phyloP scores from a whole-genome alignment of 2,888 invertebrate genomes.

The Fragum whitleyi region DNA sequence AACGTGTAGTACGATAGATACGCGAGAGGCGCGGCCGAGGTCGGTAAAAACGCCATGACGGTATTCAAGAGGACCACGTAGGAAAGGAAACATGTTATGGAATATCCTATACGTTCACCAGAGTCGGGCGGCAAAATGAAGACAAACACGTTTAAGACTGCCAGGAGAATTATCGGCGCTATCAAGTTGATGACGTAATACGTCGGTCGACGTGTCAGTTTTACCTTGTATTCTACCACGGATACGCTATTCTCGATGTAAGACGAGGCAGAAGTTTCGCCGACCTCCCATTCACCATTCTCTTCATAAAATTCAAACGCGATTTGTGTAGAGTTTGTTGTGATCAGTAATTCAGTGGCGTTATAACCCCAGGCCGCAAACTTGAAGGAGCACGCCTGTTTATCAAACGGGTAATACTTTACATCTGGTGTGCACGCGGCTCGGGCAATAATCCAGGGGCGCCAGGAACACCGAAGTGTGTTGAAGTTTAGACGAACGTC shows the following conservation, averaged over 20 bases:
- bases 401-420: conserved; percentile 50
- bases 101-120: conserved; percentile 55
- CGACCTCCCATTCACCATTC: conserved; percentile 42
- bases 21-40: conserved; percentile 47
- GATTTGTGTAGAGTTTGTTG: background rate
- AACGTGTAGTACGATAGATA: conserved; percentile 59
- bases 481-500: conserved; percentile 30
- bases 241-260: conserved; percentile 22
- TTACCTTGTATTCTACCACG: conserved; percentile 31
- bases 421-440: conserved; percentile 41
- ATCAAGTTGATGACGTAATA: conserved; percentile 47
- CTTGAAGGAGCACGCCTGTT: conserved; percentile 39
- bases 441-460: conserved; percentile 37
- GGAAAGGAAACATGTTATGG: conserved; percentile 58
- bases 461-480: conserved; percentile 33
- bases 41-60: conserved; percentile 49
- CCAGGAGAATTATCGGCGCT: conserved; percentile 34
- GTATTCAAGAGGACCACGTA: conserved; percentile 57
- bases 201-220: conserved; percentile 28
- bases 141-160: conserved; percentile 41
- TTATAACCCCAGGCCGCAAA: conserved; percentile 42
- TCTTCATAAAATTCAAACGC: conserved; percentile 33
- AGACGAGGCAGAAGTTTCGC: conserved; percentile 11
- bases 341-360: conserved; percentile 28
- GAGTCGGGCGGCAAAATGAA: conserved; percentile 48